A percentile compares a stretch with the other conserved stretches of the same genome.
Evolutionary conservation across 2,113 vertebrate species (phyloP).

Genomic region (Pygathrix nemaeus): DNA sequence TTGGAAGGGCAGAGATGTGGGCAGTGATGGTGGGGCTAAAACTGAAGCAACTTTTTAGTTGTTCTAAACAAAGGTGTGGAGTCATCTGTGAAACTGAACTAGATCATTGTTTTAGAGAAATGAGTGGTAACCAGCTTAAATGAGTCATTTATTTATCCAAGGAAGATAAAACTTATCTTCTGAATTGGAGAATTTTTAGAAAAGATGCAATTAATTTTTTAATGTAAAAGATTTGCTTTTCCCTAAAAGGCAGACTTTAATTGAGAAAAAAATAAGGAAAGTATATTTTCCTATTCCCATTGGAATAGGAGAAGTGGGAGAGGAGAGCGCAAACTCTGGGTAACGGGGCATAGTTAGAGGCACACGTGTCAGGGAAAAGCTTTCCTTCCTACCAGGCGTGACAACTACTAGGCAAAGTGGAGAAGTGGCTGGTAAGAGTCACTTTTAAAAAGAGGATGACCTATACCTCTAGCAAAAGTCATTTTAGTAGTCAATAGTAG

Average conservation of each 20-base stretch:
- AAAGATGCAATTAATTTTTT: neutral
- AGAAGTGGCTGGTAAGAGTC: fast-evolving
- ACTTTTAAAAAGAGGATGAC: neutral
- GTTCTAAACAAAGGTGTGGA: neutral
- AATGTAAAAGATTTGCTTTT: neutral
- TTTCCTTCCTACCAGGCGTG: neutral
- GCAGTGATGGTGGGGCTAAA: neutral
- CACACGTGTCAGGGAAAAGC: neutral
- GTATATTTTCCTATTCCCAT: neutral
- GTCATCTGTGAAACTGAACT: neutral
- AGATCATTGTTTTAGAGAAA: neutral
- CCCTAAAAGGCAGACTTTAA: neutral
- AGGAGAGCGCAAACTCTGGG: neutral
- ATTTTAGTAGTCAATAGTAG: neutral
- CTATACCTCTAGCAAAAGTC: neutral
- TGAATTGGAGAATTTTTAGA: neutral
- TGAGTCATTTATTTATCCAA: neutral
- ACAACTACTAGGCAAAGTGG: neutral
- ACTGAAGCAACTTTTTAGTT: neutral
- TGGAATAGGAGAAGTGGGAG: no score
- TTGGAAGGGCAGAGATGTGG: neutral
- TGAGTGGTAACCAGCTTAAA: neutral
- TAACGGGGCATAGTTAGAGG: neutral
- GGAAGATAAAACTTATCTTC: neutral
- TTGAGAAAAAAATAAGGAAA: neutral